phyloP scores from a whole-genome alignment of 2,888 invertebrate species.

The Cotesia congregata region DNA sequence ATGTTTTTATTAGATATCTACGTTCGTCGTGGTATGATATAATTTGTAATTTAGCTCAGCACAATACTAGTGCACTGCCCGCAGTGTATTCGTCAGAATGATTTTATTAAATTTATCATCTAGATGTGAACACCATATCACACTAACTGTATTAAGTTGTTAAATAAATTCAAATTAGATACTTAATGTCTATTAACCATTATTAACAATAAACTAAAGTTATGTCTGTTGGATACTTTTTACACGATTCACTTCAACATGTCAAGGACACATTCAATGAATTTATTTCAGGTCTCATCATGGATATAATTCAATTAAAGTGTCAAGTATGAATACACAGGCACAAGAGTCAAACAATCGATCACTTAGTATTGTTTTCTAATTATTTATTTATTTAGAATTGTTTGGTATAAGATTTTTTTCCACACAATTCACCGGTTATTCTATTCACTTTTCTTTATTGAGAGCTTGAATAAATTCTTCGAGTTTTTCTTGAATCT shows the following conservation, averaged over 20 bases:
- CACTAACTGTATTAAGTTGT: neutral
- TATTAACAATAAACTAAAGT: neutral
- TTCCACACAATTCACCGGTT: neutral
- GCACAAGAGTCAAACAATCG: conserved; percentile 11
- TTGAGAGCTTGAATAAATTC: conserved; percentile 98
- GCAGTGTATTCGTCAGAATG: conserved; percentile 7
- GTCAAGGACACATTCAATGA: neutral
- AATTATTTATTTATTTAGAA: neutral
- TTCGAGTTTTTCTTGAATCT: conserved; percentile 97
- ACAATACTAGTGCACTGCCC: conserved; percentile 18
- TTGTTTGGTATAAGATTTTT: neutral
- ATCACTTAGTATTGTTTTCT: conserved; percentile 24
- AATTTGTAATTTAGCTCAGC: conserved; percentile 1
- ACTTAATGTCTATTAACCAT: neutral
- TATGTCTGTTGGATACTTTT: neutral
- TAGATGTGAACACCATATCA: neutral
- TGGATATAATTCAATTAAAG: neutral
- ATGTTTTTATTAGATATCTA: neutral
- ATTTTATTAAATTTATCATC: conserved; percentile 4
- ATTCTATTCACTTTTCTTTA: conserved; percentile 85
- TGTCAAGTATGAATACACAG: conserved; percentile 14
- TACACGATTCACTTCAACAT: conserved; percentile 1
- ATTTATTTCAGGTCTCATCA: conserved; percentile 1
- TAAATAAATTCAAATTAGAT: neutral
- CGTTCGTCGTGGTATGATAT: conserved; percentile 1